Percentiles rank a stretch among this genome's conserved stretches.
Evolutionary conservation across 2,797 vertebrate genomes (phyloP).

Genomic region (Enteromius fasciolatus): DNA sequence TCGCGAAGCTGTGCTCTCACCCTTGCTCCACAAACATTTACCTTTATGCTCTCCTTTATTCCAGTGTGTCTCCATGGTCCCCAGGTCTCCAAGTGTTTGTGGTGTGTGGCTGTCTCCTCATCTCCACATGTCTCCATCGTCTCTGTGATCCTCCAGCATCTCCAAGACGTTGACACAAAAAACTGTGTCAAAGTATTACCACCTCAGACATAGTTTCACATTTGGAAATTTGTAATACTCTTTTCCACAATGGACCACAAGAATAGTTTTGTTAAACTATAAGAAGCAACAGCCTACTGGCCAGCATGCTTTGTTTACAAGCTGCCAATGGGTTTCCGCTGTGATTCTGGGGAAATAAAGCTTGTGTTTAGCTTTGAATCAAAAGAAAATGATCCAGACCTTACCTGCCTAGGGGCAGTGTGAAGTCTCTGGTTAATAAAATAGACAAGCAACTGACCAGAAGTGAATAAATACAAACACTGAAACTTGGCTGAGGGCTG

Average conservation of each 20-base stretch:
- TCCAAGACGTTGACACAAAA: no score
- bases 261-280: neutral
- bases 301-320: slow-evolving; percentile 4
- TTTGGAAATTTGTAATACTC: neutral
- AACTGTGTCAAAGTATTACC: neutral
- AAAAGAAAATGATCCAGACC: slow-evolving; percentile 27
- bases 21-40: no score
- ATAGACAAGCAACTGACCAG: slow-evolving; percentile 20
- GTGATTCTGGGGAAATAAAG: neutral
- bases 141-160: no score
- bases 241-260: neutral
- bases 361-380: slow-evolving; percentile 18
- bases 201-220: neutral
- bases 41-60: no score
- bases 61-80: no score
- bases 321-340: neutral
- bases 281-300: neutral
- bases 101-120: no score
- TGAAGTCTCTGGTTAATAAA: slow-evolving; percentile 24
- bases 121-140: no score
- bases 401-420: slow-evolving; percentile 18
- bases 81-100: no score
- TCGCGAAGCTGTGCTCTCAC: no score
- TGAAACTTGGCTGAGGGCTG: slow-evolving; percentile 12
- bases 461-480: slow-evolving; percentile 12